Evolutionary conservation across 2,888 invertebrate species (phyloP).

Genomic region (Stegana nigrithorax): DNA sequence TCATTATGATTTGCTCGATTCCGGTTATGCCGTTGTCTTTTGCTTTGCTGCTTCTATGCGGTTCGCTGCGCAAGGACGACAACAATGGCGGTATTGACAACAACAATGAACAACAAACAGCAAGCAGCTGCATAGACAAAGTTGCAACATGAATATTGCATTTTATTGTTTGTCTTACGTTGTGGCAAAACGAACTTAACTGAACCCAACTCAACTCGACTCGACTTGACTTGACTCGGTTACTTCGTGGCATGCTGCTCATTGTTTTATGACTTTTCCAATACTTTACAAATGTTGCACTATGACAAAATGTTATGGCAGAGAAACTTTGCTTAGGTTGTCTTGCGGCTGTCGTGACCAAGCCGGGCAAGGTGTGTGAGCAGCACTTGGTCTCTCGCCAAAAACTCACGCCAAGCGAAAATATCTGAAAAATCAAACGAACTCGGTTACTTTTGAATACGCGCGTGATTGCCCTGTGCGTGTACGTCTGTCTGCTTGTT

Average conservation of each 20-base stretch:
- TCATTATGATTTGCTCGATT: background rate
- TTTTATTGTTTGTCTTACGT: slow-evolving; percentile 13
- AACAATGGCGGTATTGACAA: background rate
- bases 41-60: background rate
- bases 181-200: background rate
- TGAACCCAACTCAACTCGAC: background rate
- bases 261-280: slow-evolving; percentile 32
- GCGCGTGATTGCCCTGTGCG: no score
- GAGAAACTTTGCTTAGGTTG: background rate
- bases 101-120: background rate
- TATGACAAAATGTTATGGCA: slow-evolving; percentile 1
- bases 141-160: slow-evolving; percentile 36
- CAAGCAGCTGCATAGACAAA: slow-evolving; percentile 22
- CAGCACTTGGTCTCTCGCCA: no score
- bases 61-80: background rate
- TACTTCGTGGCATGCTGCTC: slow-evolving; percentile 8
- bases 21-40: no score
- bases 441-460: no score
- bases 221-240: slow-evolving; percentile 1
- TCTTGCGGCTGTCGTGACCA: no score
- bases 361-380: no score
- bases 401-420: no score
- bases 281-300: slow-evolving; percentile 23
- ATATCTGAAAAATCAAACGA: no score
- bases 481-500: no score